Evolutionary conservation across 2,113 vertebrate genomes (phyloP).

Genomic region (Diphyllodes magnificus): DNA sequence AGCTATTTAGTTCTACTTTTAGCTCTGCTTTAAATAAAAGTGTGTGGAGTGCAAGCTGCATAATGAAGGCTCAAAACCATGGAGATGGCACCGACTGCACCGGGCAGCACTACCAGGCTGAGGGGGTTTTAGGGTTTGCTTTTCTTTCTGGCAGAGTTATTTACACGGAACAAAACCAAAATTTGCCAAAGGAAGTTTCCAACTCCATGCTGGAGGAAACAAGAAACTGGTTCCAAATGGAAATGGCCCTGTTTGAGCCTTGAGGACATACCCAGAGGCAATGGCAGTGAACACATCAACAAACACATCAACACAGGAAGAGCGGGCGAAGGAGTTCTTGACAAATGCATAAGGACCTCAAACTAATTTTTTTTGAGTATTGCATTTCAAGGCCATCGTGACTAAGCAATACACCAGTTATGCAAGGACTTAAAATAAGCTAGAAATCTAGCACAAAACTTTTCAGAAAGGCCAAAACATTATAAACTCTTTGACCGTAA

Average conservation of each 20-base stretch:
- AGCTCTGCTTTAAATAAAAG: slow-evolving; percentile 43
- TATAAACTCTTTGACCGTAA: not conserved
- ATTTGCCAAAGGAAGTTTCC: not conserved
- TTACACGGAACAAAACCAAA: not conserved
- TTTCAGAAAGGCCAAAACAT: not conserved
- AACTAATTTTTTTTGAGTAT: not conserved
- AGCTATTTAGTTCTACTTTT: slow-evolving; percentile 42
- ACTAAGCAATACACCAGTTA: not conserved
- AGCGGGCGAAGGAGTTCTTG: not conserved
- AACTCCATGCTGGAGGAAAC: not conserved
- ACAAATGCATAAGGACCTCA: not conserved
- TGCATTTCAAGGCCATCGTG: not conserved
- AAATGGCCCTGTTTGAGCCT: not conserved
- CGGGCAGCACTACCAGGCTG: not conserved
- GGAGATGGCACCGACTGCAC: slow-evolving; percentile 17
- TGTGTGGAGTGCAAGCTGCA: slow-evolving; percentile 24
- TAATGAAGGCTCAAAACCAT: slow-evolving; percentile 25
- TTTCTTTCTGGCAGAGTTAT: not conserved
- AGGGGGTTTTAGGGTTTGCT: not conserved
- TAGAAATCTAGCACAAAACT: not conserved
- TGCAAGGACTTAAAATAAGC: not conserved
- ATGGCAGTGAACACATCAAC: not conserved
- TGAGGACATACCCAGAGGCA: not conserved
- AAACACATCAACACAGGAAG: not conserved
- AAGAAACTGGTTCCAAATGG: not conserved